Evolutionary conservation across 2,113 vertebrate species (phyloP), one percentile per base, ranked within the genome.

Genomic region (Osmerus eperlanus): DNA sequence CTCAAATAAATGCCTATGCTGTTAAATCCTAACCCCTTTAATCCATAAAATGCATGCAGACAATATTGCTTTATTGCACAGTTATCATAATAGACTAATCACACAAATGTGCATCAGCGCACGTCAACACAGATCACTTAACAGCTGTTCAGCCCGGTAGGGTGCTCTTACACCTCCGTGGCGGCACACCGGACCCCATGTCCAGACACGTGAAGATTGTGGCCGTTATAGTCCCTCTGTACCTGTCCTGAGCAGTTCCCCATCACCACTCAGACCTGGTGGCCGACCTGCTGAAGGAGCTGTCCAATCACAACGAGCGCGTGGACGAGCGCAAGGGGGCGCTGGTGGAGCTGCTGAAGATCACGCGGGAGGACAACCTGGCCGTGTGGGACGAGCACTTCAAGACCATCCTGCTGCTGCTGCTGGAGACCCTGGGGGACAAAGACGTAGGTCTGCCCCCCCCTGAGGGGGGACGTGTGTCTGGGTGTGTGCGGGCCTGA

Each of bases 361-460:
- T 99, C 87, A 96, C 96, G 0, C 91, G 96, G 6, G 97, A 99
- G 58, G 96, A 99, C 91, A 98, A 91, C 85, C 81, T 94, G 0
- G 95, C 96, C 2, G 96, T 99, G 70, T 99, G 97, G 97, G 96
- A 99, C 36, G 97, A 99, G 63, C 97, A 99, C 87, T 99, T 99
- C 82, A 99, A 99, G 89, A 99, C 96, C 68, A 95, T 99, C 86
- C 91, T 99, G 56, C 94, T 99, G 23, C 91, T 99, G 63, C 92
- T 99, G 76, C 91, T 99, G 83, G 97, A 99, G 88, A 99, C 97
- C 0, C 96, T 99, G 11, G 94, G 96, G 19, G 97, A 99, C 83
- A 98, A 98, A 92, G 97, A 99, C 8, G 97, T 99, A 55, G 4
- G 65, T 21, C 7, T 55, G 52, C 52, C 23, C 15, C 21, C 28